Evolutionary conservation across 2,888 invertebrate species (phyloP), one percentile per base, ranked within the genome.

Genomic region (Aleiodes leptofemur): DNA sequence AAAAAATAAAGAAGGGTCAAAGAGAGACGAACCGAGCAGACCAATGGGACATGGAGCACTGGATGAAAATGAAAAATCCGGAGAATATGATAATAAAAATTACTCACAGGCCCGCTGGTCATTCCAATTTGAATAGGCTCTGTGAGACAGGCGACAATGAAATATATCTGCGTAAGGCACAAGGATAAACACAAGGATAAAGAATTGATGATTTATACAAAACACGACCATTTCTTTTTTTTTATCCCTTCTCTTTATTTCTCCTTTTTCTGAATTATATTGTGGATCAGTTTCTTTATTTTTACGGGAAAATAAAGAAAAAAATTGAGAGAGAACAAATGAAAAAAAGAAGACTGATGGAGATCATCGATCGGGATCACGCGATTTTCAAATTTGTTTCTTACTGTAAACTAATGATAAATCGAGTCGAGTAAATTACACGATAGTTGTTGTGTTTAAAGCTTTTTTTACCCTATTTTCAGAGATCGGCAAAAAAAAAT

Each of bases 81-180:
- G 71, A 59, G 78, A 82, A 84, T 85, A 84, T 84, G 85, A 84
- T 85, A 84, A 85, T 86, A 83, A 82, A 82, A 82, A 83, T 55
- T 53, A 61, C 70, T 70, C 53, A 53, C 8, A 73, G 48, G 48
- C 56, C 48, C 43, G 48, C 48, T 43, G 72, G 77, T 74, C 74
- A 73, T 79, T 74, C 53, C 76, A 72, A 78, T 79, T 81, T 77
- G 82, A 82, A 83, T 80, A 81, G 72, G 34, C 57, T 2, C 50
- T 51, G 57, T 68, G 23, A 43, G 43, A 55, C 8, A 55, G 11
- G 71, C 16, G 71, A 75, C 72, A 66, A 72, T 59, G 76, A 69
- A 73, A 69, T 69, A 72, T 72, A 69, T 76, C 59, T 61, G 59
- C 66, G 73, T 59, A 57, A 57, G 50, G 23, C 68, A 57, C 56